phyloP scores from a whole-genome alignment of 2,113 vertebrate species.

The Calidris pygmaea region DNA sequence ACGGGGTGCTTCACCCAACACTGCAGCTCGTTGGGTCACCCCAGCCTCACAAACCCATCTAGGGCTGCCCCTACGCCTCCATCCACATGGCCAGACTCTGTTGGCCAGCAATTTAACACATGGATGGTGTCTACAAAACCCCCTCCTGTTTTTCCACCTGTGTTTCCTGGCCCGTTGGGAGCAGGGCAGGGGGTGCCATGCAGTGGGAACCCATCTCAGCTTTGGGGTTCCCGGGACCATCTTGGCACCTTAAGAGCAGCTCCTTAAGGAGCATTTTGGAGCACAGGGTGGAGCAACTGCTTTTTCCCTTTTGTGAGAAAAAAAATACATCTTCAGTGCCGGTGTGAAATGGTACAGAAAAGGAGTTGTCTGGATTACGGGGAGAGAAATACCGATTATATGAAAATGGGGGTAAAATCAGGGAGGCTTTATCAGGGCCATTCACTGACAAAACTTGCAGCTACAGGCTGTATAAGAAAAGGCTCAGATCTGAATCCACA shows the following conservation, averaged over 20 bases:
- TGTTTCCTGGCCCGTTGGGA: accelerated
- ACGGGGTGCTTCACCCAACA: background rate
- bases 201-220: background rate
- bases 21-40: background rate
- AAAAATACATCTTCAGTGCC: background rate
- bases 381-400: background rate
- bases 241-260: background rate
- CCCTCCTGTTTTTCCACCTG: background rate
- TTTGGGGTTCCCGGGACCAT: background rate
- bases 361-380: background rate
- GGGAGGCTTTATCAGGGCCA: background rate
- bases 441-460: background rate
- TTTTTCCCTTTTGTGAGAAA: background rate
- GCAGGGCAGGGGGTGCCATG: accelerated
- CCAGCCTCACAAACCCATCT: background rate
- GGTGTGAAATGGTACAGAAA: background rate
- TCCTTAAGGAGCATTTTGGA: background rate
- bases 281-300: background rate
- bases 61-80: background rate
- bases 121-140: background rate
- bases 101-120: accelerated
- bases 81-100: accelerated
- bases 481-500: background rate
- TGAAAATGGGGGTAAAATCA: background rate
- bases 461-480: background rate